Evolutionary conservation across 1,140 invertebrate genomes (phyloP).

Genomic region (Drosophila nebulosa): DNA sequence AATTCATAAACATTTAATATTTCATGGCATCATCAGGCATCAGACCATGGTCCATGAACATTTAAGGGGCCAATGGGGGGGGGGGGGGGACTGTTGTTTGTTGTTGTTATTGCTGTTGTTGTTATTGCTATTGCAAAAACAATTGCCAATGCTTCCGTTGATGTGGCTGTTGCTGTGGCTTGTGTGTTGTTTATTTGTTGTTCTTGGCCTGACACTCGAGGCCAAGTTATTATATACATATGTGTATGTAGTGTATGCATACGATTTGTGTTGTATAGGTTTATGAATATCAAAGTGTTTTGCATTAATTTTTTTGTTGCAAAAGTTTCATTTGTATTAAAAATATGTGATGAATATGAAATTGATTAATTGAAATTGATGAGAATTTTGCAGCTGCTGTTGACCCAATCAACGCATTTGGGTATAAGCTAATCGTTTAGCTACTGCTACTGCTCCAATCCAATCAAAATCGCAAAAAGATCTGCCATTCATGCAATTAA

Average conservation of each 20-base stretch:
- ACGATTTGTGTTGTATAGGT: neutral
- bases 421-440: constrained; percentile 1
- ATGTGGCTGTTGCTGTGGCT: constrained; percentile 28
- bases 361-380: neutral
- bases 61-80: constrained; percentile 40
- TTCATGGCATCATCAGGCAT: constrained; percentile 45
- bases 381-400: neutral
- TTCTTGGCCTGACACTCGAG: constrained; percentile 38
- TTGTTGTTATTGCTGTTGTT: neutral
- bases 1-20: constrained; percentile 72
- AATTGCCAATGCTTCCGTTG: constrained; percentile 33
- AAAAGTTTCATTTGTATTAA: constrained; percentile 39
- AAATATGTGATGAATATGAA: constrained; percentile 45
- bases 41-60: constrained; percentile 30
- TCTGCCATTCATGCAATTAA: constrained; percentile 62
- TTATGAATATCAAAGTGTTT: constrained; percentile 62
- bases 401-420: constrained; percentile 19
- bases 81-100: too few relatives aligned
- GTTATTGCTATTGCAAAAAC: constrained; percentile 31
- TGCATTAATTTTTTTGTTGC: constrained; percentile 42
- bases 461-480: constrained; percentile 26
- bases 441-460: constrained; percentile 10
- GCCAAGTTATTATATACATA: neutral
- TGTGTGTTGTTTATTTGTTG: constrained; percentile 45
- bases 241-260: constrained; percentile 2